phyloP scores from a whole-genome alignment of 2,888 invertebrate genomes.

The Rhagonycha lutea region DNA sequence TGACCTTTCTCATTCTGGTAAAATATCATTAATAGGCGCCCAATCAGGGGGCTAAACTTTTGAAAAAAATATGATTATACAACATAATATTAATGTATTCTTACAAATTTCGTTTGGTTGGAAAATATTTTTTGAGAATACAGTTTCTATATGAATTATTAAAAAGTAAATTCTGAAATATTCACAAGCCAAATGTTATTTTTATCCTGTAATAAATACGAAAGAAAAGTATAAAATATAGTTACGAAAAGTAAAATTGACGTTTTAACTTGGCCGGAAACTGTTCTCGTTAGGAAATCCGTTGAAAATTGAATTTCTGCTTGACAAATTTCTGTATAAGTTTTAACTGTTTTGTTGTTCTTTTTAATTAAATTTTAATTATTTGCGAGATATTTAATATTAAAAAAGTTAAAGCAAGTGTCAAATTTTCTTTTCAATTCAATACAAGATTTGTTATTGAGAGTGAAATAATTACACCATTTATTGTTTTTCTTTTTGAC shows the following conservation, averaged over 20 bases:
- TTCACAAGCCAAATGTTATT: background rate
- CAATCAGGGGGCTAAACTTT: background rate
- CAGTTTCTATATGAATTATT: background rate
- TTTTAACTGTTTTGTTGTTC: background rate
- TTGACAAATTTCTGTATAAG: slow-evolving; percentile 29
- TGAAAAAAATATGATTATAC: background rate
- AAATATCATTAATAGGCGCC: background rate
- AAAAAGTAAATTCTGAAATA: background rate
- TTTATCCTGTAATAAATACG: background rate
- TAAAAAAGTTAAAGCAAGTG: background rate
- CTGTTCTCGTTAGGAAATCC: slow-evolving; percentile 30
- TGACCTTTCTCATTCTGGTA: background rate
- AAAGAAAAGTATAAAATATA: background rate
- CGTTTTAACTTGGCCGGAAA: slow-evolving; percentile 28
- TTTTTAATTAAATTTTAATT: background rate
- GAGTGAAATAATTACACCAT: background rate
- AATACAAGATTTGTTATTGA: background rate
- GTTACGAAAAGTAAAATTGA: slow-evolving; percentile 2
- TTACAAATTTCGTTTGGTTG: background rate
- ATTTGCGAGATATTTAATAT: background rate
- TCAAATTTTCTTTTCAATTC: background rate
- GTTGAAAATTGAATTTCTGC: slow-evolving; percentile 32
- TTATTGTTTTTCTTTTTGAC: background rate
- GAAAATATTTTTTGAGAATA: no score
- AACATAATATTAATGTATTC: background rate